Base-by-base conservation (phyloP, 2,113 vertebrate species). In the Cyprinus carpio region DNA sequence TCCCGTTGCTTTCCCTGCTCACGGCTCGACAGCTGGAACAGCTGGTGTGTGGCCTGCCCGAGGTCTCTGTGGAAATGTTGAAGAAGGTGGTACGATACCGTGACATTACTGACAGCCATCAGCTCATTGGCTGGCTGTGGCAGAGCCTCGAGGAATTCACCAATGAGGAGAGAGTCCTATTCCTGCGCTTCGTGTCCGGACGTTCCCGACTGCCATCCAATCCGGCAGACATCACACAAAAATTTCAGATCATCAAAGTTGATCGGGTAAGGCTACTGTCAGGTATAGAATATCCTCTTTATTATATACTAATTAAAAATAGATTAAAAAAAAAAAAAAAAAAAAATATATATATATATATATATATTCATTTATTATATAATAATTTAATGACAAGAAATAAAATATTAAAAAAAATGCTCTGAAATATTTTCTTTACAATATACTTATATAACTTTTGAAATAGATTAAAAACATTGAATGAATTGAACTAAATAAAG, bases 181-280 rank as follows among this genome's bases (percentile, higher is more conserved):
- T 96, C 92, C 92, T 96, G 31, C 95, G 95, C 49, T 96, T 96
- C 43, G 95, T 96, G 56, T 95, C 93, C 0, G 95, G 95, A 31
- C 89, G 95, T 74, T 96, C 95, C 83, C 89, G 95, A 87, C 87
- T 96, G 87, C 95, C 95, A 2, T 94, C 95, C 85, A 95, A 96
- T 91, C 93, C 91, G 0, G 94, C 94, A 4, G 95, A 96, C 77
- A 95, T 95, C 89, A 91, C 92, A 0, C 95, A 96, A 87, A 95
- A 95, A 89, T 95, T 96, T 69, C 95, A 96, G 83, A 95, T 96
- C 89, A 95, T 96, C 89, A 96, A 95, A 90, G 95, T 96, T 25
- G 95, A 96, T 56, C 91, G 95, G 93, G 95, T 96, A 88, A 94
- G 94, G 65, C 16, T 5, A 60, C n/a, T 2, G 12, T 84, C 1